Percentiles rank a stretch among this genome's conserved stretches.
Conservation (phyloP, 2,888 invertebrate species). For the Ametastegia equiseti region DNA sequence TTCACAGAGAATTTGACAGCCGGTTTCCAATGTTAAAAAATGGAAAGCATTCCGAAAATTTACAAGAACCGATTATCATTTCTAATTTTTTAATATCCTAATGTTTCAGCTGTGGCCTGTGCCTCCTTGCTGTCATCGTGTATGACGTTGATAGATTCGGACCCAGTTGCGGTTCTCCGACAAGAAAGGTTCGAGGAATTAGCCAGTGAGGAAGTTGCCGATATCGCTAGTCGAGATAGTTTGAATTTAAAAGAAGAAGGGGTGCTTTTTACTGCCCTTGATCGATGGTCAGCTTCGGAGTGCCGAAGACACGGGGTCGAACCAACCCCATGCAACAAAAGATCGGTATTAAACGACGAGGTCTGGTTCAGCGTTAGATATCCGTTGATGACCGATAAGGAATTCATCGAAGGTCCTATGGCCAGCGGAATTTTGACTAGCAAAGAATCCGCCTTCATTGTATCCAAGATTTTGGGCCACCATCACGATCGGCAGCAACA, state of each 20-base stretch:
- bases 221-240: conserved; percentile 83
- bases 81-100: not conserved
- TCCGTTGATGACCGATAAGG: conserved; percentile 82
- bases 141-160: conserved; percentile 80
- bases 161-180: conserved; percentile 78
- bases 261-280: conserved; percentile 81
- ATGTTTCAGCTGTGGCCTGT: conserved; percentile 73
- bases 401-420: conserved; percentile 80
- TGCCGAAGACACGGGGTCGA: conserved; percentile 78
- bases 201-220: conserved; percentile 81
- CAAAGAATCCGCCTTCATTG: conserved; percentile 75
- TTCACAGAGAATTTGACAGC: too few relatives aligned
- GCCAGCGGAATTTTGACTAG: conserved; percentile 78
- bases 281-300: conserved; percentile 80
- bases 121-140: conserved; percentile 83
- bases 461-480: conserved; percentile 66
- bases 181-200: conserved; percentile 81
- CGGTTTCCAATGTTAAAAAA: not conserved
- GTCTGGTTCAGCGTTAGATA: conserved; percentile 82
- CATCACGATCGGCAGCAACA: conserved; percentile 48
- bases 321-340: conserved; percentile 77
- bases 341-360: conserved; percentile 76
- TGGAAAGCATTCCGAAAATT: too few relatives aligned
- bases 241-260: conserved; percentile 82
- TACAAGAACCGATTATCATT: not conserved